Evolutionary conservation across 2,113 vertebrate genomes (phyloP).

Genomic region (Struthio camelus): DNA sequence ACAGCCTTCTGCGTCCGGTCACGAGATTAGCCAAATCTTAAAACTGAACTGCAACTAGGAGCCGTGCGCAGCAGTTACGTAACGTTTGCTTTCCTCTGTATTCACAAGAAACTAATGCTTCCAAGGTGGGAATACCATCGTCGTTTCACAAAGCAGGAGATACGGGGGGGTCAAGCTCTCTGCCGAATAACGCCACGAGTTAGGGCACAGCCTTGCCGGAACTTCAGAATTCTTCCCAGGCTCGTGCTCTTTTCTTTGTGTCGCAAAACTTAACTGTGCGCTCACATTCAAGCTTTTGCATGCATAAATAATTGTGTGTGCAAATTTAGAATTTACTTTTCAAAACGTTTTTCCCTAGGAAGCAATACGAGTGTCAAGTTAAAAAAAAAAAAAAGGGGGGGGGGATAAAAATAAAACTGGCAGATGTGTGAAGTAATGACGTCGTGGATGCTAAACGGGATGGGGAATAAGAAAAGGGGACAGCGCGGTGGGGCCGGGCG

Average conservation of each 20-base stretch:
- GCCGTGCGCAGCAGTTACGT: accelerated
- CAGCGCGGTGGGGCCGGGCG: background rate
- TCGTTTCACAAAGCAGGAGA: background rate
- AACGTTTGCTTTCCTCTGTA: background rate
- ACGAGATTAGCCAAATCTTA: accelerated
- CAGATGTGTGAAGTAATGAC: slow-evolving; percentile 13
- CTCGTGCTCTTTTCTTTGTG: slow-evolving; percentile 42
- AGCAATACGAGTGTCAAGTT: slow-evolving; percentile 47
- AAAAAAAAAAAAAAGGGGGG: too few species aligned
- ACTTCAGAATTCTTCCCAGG: background rate
- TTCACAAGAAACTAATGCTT: background rate
- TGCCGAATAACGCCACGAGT: background rate
- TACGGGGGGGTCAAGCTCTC: background rate
- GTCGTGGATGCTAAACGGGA: slow-evolving; percentile 29
- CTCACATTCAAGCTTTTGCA: slow-evolving; percentile 45
- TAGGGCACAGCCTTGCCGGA: background rate
- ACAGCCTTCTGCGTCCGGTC: background rate
- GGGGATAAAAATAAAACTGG: slow-evolving; percentile 20
- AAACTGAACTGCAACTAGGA: background rate
- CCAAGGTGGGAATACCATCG: background rate
- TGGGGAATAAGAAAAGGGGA: slow-evolving; percentile 3
- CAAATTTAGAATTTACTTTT: slow-evolving; percentile 48
- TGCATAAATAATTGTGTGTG: slow-evolving; percentile 62
- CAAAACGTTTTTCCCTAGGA: slow-evolving; percentile 53
- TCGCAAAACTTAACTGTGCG: background rate